Percentiles rank a stretch among this genome's conserved stretches.
Conservation (phyloP, 2,797 vertebrate species). For the Brachyalestes nurse region DNA sequence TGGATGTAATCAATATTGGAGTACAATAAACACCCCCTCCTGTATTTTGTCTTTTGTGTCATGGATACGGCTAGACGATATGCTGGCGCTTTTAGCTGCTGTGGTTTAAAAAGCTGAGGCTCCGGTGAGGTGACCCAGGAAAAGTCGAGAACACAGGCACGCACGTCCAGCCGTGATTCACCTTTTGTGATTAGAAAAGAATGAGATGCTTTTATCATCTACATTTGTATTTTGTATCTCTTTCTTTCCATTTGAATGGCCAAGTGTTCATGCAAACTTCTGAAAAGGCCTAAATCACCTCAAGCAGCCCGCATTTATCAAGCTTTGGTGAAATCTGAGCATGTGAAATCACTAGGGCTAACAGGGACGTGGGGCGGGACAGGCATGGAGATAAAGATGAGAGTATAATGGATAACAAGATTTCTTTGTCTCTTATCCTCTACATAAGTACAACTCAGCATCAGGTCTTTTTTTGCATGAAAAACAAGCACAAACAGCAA, state of each 20-base stretch:
- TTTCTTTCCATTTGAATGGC: slow-evolving; percentile 37
- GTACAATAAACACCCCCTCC: slow-evolving; percentile 46
- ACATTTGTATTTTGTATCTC: slow-evolving; percentile 29
- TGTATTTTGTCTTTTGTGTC: slow-evolving; percentile 51
- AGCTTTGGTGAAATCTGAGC: slow-evolving; percentile 30
- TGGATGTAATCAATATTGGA: slow-evolving; percentile 55
- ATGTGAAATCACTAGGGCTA: slow-evolving; percentile 33
- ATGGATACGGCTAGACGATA: slow-evolving; percentile 6
- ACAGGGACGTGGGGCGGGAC: slow-evolving; percentile 40
- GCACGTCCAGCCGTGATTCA: slow-evolving; percentile 28
- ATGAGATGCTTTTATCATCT: slow-evolving; percentile 49
- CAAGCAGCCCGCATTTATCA: slow-evolving; percentile 36
- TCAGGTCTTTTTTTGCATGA: background rate
- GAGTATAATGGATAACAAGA: slow-evolving; percentile 34
- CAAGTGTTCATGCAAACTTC: slow-evolving; percentile 18
- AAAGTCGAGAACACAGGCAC: slow-evolving; percentile 23
- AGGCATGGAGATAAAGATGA: slow-evolving; percentile 43
- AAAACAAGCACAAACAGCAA: background rate
- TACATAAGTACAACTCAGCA: background rate
- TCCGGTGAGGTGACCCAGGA: slow-evolving; percentile 1
- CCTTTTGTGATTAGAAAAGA: slow-evolving; percentile 49
- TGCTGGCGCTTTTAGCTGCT: slow-evolving; percentile 40
- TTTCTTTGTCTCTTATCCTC: background rate
- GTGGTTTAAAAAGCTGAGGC: slow-evolving; percentile 33
- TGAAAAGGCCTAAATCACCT: slow-evolving; percentile 2